phyloP scores from a whole-genome alignment of 2,797 vertebrate genomes.

The Tadarida brasiliensis region DNA sequence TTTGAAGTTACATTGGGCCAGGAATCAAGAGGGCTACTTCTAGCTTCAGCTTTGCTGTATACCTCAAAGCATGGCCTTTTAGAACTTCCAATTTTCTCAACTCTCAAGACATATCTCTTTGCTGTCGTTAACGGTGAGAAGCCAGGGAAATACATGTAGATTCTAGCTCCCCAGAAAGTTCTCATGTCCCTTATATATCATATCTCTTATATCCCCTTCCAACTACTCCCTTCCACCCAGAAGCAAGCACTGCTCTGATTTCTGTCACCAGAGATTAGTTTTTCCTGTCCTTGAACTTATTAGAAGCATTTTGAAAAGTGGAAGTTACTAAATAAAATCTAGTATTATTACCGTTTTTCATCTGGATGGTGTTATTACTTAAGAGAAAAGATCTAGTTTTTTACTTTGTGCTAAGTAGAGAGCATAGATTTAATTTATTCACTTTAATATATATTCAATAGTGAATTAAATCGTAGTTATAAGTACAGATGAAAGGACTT shows the following conservation, averaged over 20 bases:
- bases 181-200: neutral
- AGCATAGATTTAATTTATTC: neutral
- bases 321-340: neutral
- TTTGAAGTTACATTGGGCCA: neutral
- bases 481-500: neutral
- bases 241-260: neutral
- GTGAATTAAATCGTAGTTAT: neutral
- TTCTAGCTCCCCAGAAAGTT: neutral
- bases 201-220: neutral
- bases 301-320: conserved; percentile 18
- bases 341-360: neutral
- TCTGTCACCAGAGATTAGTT: neutral
- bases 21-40: neutral
- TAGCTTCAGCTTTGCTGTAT: neutral
- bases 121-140: neutral
- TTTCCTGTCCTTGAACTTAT: neutral
- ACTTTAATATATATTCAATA: neutral
- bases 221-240: neutral
- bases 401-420: neutral
- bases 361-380: neutral
- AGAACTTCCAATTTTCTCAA: neutral
- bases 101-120: neutral
- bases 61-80: neutral
- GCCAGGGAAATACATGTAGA: neutral
- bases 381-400: neutral